These are phyloP conservation scores for Orthosia incerta DNA, from an alignment of 2,888 invertebrate genomes.

Conservation along the genomic window DNA sequence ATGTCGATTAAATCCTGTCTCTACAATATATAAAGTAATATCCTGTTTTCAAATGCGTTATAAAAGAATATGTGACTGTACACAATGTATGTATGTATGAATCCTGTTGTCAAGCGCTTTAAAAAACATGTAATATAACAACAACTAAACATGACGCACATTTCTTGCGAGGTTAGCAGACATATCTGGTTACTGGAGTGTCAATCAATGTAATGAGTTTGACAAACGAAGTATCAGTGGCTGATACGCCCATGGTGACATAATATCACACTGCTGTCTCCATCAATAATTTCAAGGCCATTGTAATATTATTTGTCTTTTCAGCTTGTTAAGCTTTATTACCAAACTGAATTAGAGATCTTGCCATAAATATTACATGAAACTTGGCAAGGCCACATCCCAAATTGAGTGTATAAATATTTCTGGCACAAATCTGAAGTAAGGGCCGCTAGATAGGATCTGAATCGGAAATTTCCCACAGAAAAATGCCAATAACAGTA, in stretches of 20 bases:
- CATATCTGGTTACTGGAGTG: conserved; percentile 47
- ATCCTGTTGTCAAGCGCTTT: conserved; percentile 2
- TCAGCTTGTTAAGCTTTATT: background rate
- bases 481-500: background rate
- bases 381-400: background rate
- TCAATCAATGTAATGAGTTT: conserved; percentile 55
- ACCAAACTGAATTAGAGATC: background rate
- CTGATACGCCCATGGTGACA: conserved; percentile 40
- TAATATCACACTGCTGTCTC: conserved; percentile 9
- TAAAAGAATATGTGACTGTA: background rate
- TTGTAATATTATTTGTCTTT: background rate
- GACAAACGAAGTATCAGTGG: conserved; percentile 33
- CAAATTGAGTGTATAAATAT: background rate
- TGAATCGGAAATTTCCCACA: background rate
- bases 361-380: background rate
- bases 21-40: background rate
- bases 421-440: background rate
- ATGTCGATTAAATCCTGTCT: background rate
- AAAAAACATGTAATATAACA: background rate
- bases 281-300: conserved; percentile 16
- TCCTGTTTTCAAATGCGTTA: conserved; percentile 5
- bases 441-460: background rate
- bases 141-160: conserved; percentile 28
- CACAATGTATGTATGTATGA: too few species aligned
- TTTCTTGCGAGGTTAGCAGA: conserved; percentile 36